phyloP scores from a whole-genome alignment of 1,140 invertebrate species.

The Colletes latitarsis region DNA sequence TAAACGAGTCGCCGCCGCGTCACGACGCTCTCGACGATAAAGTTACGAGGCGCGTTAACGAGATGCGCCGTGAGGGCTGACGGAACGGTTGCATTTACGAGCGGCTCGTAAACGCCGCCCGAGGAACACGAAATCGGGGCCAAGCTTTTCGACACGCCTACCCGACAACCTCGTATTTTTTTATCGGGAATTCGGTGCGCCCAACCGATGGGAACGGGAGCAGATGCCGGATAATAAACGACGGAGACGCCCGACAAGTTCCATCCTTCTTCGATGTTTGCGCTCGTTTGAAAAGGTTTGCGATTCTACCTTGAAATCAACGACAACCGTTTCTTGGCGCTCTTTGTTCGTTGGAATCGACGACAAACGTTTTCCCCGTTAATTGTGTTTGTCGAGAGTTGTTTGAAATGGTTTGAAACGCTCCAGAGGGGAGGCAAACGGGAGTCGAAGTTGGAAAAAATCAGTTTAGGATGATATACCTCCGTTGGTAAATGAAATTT shows the following conservation, averaged over 20 bases:
- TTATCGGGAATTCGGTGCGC: neutral
- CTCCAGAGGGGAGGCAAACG: too few species aligned
- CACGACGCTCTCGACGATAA: slow-evolving; percentile 32
- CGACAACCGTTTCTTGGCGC: too few species aligned
- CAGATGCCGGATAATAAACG: neutral
- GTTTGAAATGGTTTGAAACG: too few species aligned
- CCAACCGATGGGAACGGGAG: neutral
- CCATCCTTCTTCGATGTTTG: neutral
- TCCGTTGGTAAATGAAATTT: too few species aligned
- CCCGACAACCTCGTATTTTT: neutral
- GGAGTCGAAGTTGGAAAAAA: too few species aligned
- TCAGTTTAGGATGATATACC: too few species aligned
- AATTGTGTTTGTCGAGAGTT: too few species aligned
- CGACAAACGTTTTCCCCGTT: too few species aligned
- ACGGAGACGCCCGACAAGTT: neutral
- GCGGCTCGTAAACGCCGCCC: slow-evolving; percentile 43
- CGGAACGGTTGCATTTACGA: slow-evolving; percentile 45
- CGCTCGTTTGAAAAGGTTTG: neutral
- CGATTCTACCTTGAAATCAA: too few species aligned
- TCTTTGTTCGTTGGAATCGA: too few species aligned
- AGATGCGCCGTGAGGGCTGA: slow-evolving; percentile 26
- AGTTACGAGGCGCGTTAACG: slow-evolving; percentile 50
- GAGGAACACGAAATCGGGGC: slow-evolving; percentile 38
- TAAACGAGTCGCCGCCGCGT: slow-evolving; percentile 40
- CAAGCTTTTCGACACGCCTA: slow-evolving; percentile 39